Conservation (phyloP, 2,888 invertebrate genomes). For the Apocheima hispidaria region DNA sequence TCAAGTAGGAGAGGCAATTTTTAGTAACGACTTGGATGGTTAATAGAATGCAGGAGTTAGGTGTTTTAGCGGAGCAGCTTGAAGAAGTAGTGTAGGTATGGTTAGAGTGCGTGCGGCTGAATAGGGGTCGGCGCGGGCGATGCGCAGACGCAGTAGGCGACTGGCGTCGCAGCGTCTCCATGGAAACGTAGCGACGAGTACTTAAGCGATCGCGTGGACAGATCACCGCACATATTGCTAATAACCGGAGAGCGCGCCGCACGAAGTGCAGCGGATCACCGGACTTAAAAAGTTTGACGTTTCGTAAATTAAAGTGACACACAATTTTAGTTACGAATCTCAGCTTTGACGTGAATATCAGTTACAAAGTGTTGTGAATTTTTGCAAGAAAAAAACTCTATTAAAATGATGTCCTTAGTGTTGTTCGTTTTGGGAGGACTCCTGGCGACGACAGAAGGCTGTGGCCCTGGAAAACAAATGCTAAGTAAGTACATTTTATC, state of each 20-base stretch:
- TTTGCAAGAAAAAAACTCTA: constrained; percentile 66
- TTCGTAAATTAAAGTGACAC: constrained; percentile 82
- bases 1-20: constrained; percentile 42
- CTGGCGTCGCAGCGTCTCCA: constrained; percentile 80
- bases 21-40: constrained; percentile 39
- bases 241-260: constrained; percentile 82
- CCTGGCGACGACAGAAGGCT: constrained; percentile 78
- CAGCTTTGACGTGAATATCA: constrained; percentile 74
- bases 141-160: constrained; percentile 61
- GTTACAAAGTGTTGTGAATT: constrained; percentile 74
- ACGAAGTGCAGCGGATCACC: constrained; percentile 83
- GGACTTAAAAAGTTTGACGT: constrained; percentile 75
- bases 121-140: constrained; percentile 38
- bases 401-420: constrained; percentile 82
- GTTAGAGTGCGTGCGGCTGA: constrained; percentile 41
- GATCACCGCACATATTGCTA: constrained; percentile 71
- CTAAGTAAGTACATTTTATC: constrained; percentile 71
- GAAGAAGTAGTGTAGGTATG: constrained; percentile 24
- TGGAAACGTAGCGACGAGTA: constrained; percentile 72
- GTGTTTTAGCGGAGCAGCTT: constrained; percentile 39
- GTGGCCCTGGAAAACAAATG: constrained; percentile 78
- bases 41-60: constrained; percentile 37
- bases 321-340: constrained; percentile 83
- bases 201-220: constrained; percentile 66
- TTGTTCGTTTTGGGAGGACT: constrained; percentile 82